Percentiles rank a stretch among this genome's conserved stretches.
phyloP scores from a whole-genome alignment of 2,113 vertebrate genomes.

The Leptocoma aspasia region DNA sequence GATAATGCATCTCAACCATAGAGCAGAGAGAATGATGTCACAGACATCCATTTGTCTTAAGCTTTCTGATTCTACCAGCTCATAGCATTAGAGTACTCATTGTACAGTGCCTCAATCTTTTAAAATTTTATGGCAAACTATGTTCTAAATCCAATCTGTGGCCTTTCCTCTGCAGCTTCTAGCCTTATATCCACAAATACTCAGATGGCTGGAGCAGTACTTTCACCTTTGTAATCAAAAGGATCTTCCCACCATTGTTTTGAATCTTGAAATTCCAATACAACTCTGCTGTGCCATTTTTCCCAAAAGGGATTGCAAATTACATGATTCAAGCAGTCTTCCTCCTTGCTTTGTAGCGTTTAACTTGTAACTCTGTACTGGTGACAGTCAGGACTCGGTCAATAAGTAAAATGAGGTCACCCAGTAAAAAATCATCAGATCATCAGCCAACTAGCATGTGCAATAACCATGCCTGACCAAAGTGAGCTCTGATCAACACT shows the following conservation, averaged over 20 bases:
- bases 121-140: background rate
- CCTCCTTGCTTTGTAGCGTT: background rate
- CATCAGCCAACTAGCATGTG: accelerated
- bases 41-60: background rate
- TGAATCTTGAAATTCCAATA: background rate
- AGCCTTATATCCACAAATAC: background rate
- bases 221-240: background rate
- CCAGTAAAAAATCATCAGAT: background rate
- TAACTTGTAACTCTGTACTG: background rate
- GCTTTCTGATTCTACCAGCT: background rate
- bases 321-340: background rate
- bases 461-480: background rate
- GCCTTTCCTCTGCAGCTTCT: background rate
- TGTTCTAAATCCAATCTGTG: background rate
- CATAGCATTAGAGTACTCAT: background rate
- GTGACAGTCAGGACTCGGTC: background rate
- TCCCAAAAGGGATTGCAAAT: background rate
- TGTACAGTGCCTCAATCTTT: background rate
- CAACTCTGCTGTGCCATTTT: background rate
- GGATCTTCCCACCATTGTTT: background rate
- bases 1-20: background rate
- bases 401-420: background rate
- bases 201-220: background rate
- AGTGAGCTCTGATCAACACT: background rate
- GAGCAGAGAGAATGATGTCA: background rate